Evolutionary conservation across 2,113 vertebrate genomes (phyloP).

Genomic region (Collichthys lucidus): DNA sequence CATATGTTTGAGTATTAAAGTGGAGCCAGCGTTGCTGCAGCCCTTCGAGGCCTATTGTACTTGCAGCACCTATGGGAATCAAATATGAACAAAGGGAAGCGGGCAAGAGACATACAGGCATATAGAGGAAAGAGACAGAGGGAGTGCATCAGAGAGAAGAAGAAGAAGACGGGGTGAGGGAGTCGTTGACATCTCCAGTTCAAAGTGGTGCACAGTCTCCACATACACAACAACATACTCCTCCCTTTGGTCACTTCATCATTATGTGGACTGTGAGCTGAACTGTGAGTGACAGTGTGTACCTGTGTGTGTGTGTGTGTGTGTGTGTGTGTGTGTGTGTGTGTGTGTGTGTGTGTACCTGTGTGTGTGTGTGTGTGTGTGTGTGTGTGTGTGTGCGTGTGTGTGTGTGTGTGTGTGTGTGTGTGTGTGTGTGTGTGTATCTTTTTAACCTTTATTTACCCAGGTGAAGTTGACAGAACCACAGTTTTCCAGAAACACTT

Average conservation of each 20-base stretch:
- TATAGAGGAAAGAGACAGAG: conserved; percentile 24
- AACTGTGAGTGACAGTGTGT: conserved; percentile 45
- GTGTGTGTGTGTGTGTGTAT: conserved; percentile 17
- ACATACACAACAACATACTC: conserved; percentile 50
- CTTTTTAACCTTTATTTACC: conserved; percentile 55
- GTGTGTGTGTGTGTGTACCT: conserved; percentile 5
- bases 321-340: conserved; percentile 6
- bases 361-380: conserved; percentile 23
- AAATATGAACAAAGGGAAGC: conserved; percentile 76
- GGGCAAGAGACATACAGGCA: conserved; percentile 32
- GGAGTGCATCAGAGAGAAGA: conserved; percentile 51
- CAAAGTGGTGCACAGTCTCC: conserved; percentile 63
- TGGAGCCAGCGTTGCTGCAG: conserved; percentile 9
- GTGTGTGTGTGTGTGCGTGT: not conserved
- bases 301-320: conserved; percentile 18
- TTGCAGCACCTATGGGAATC: conserved; percentile 72
- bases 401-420: conserved; percentile 21
- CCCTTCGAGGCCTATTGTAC: conserved; percentile 40
- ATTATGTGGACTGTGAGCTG: conserved; percentile 62
- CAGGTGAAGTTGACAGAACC: conserved; percentile 37
- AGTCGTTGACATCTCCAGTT: conserved; percentile 72
- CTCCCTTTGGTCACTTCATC: conserved; percentile 68
- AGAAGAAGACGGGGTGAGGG: conserved; percentile 32
- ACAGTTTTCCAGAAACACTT: conserved; percentile 10
- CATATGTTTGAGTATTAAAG: conserved; percentile 69